These are phyloP conservation scores for Calidris pygmaea DNA, from an alignment of 2,113 vertebrate species.

Conservation along the genomic window DNA sequence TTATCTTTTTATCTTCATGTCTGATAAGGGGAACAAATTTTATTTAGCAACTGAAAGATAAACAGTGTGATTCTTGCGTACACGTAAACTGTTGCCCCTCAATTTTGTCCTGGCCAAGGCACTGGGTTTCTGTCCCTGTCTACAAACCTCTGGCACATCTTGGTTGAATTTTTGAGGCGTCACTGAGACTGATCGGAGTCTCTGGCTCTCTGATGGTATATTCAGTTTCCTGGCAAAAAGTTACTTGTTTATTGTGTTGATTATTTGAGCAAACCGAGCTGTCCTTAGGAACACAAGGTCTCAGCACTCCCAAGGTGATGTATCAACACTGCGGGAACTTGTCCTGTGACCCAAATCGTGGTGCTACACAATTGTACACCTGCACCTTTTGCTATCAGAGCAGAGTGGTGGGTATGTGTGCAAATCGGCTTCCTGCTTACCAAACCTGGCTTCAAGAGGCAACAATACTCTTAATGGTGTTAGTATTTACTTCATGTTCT, in stretches of 20 bases:
- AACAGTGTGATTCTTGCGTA: neutral
- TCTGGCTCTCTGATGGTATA: neutral
- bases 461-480: neutral
- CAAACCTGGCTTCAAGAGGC: neutral
- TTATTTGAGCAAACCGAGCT: neutral
- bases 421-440: neutral
- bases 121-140: neutral
- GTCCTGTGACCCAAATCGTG: neutral
- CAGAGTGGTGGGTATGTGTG: neutral
- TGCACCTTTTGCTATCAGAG: neutral
- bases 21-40: neutral
- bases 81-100: rapidly evolving
- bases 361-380: rapidly evolving
- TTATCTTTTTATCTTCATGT: neutral
- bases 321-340: neutral
- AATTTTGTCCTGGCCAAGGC: neutral
- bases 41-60: neutral
- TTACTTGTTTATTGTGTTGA: neutral
- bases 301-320: neutral
- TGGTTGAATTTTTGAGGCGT: neutral
- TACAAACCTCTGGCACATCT: neutral
- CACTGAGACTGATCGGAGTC: neutral
- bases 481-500: neutral
- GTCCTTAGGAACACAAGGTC: neutral
- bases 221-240: neutral